A percentile compares a stretch with the other conserved stretches of the same genome.
phyloP scores from a whole-genome alignment of 2,797 vertebrate species.

The Chelon labrosus region DNA sequence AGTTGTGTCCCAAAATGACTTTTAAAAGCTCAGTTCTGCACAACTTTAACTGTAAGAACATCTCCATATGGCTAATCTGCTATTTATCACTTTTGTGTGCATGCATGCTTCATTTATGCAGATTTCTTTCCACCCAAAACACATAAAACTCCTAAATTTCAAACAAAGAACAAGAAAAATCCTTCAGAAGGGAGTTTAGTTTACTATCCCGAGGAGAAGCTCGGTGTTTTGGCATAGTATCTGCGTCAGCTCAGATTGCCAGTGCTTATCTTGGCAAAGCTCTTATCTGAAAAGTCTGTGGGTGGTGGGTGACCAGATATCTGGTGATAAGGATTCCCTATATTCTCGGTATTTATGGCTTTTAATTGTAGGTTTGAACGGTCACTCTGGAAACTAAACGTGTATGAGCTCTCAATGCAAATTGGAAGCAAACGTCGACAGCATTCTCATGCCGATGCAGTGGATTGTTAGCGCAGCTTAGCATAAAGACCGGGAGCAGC shows the following conservation, averaged over 20 bases:
- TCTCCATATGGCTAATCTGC: too few species aligned
- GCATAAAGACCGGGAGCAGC: not conserved
- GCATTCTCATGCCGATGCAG: too few species aligned
- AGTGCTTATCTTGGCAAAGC: conserved; percentile 28
- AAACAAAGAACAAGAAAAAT: not conserved
- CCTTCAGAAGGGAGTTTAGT: not conserved
- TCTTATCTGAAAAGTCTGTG: conserved; percentile 34
- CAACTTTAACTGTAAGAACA: too few species aligned
- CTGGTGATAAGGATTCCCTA: not conserved
- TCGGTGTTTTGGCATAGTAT: conserved; percentile 4
- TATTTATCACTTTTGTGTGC: not conserved
- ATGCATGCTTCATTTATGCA: not conserved
- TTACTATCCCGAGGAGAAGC: not conserved
- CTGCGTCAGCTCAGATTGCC: conserved; percentile 3
- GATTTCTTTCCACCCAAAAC: not conserved
- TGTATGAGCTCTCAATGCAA: not conserved
- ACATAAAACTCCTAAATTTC: too few species aligned
- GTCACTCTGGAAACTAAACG: not conserved
- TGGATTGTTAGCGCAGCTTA: not conserved
- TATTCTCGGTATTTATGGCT: not conserved
- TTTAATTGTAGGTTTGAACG: not conserved
- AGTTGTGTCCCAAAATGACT: not conserved
- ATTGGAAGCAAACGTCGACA: too few species aligned
- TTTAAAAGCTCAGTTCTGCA: too few species aligned
- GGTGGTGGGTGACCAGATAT: conserved; percentile 31